Conservation (phyloP, 2,888 invertebrate species). For the Germaria angustata region DNA sequence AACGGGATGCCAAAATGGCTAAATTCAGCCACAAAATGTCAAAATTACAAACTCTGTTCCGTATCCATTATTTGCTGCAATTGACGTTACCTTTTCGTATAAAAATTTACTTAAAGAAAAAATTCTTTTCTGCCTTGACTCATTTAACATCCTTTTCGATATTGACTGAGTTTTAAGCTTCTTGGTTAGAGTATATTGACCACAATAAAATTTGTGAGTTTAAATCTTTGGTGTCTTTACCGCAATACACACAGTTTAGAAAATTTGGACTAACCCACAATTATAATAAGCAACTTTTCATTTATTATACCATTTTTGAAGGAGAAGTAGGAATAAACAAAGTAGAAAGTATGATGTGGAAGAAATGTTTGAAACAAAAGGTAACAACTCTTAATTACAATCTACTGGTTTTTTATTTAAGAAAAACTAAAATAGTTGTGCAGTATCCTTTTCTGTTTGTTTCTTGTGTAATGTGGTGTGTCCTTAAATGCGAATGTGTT, state of each 20-base stretch:
- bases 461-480: background rate
- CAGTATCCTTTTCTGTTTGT: too few relatives aligned
- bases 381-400: slow-evolving; percentile 48
- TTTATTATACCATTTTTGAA: slow-evolving; percentile 28
- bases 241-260: slow-evolving; percentile 38
- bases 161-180: slow-evolving; percentile 1
- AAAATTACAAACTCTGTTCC: too few relatives aligned
- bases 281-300: slow-evolving; percentile 23
- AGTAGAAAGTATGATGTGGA: too few relatives aligned
- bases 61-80: too few relatives aligned
- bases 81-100: too few relatives aligned
- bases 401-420: slow-evolving; percentile 28
- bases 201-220: slow-evolving; percentile 36
- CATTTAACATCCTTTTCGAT: too few relatives aligned
- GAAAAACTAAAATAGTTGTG: slow-evolving; percentile 48
- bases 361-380: slow-evolving; percentile 28
- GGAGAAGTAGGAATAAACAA: background rate
- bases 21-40: too few relatives aligned
- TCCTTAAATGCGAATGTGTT: background rate
- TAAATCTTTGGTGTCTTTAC: background rate
- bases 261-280: slow-evolving; percentile 37
- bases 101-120: too few relatives aligned
- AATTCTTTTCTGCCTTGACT: background rate
- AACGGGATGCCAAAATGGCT: too few relatives aligned
- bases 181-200: slow-evolving; percentile 13